Percentiles rank a stretch among this genome's conserved stretches.
phyloP scores from a whole-genome alignment of 2,797 vertebrate species.

The Gymnocypris eckloni region DNA sequence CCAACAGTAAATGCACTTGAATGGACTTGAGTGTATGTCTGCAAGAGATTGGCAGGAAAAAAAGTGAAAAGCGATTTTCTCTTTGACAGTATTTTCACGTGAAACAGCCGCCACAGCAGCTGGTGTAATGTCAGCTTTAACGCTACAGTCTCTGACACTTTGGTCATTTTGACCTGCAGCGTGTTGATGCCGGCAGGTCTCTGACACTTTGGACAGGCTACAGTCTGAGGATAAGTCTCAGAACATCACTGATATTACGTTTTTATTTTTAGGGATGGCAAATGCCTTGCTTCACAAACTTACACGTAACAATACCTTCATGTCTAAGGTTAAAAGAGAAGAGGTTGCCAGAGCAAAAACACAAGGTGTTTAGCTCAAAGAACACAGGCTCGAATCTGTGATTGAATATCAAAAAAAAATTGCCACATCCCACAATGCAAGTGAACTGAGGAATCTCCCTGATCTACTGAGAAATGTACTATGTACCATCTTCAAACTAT shows the following conservation, averaged over 20 bases:
- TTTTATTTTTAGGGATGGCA: slow-evolving; percentile 23
- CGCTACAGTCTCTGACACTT: slow-evolving; percentile 24
- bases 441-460: neutral
- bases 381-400: neutral
- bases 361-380: neutral
- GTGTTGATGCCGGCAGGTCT: slow-evolving; percentile 2
- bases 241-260: slow-evolving; percentile 15
- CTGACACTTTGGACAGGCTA: slow-evolving; percentile 32
- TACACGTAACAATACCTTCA: neutral
- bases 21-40: neutral
- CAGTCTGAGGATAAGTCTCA: slow-evolving; percentile 19
- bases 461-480: no score
- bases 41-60: neutral
- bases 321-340: slow-evolving; percentile 3
- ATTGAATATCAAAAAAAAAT: neutral
- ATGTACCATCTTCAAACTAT: no score
- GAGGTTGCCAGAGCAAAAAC: neutral
- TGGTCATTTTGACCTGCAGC: slow-evolving; percentile 15
- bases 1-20: neutral
- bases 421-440: neutral
- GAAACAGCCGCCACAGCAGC: slow-evolving; percentile 4
- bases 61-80: slow-evolving; percentile 26
- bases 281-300: slow-evolving; percentile 3
- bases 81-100: slow-evolving; percentile 21
- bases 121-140: slow-evolving; percentile 38